Base-by-base conservation (phyloP, 2,113 vertebrate species). In the Chaetodon auriga region DNA sequence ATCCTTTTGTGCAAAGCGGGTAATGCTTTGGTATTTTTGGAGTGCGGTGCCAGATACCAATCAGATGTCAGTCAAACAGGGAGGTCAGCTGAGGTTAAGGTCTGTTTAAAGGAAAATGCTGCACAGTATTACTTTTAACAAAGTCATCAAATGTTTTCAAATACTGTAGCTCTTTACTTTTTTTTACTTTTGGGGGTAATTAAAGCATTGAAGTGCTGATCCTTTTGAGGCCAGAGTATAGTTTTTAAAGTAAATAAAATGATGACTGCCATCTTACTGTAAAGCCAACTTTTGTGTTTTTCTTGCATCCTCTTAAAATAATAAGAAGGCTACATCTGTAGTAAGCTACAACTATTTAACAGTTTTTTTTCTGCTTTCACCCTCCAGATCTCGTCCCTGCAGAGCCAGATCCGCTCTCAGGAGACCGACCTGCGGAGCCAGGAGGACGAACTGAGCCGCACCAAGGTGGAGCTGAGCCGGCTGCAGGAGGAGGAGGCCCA, bases 401-500 rank as follows among this genome's bases (percentile, higher is more conserved):
- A 99, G 92, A 95, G 92, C 54, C 97, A 99, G 94, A 97, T 99
- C 87, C 95, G 95, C 30, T 96, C 97, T n/a, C 97, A 98, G 92
- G 98, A 99, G 89, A 96, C 95, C 0, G 96, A 97, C 88, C 78
- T 97, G 49, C 96, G 95, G 66, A 95, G 94, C 7, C 97, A 97
- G 92, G 97, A 99, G 81, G 97, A 97, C 2, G 97, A 98, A 68
- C 86, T 98, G 53, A 95, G 92, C 8, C 95, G 96, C 62, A 96
- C 97, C 70, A 98, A 96, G 89, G 90, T 85, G 0, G 97, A 99
- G 75, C 94, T 99, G 89, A 95, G 92, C 73, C 95, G 96, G 6
- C 92, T 99, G 38, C 97, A 99, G 91, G 96, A 98, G 25, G 98
- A 99, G 89, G 98, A 99, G 92, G 92, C 95, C 6, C 96, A 97